These are phyloP conservation scores for Hippotragus niger DNA, from an alignment of 2,113 vertebrate species.

Conservation along the genomic window DNA sequence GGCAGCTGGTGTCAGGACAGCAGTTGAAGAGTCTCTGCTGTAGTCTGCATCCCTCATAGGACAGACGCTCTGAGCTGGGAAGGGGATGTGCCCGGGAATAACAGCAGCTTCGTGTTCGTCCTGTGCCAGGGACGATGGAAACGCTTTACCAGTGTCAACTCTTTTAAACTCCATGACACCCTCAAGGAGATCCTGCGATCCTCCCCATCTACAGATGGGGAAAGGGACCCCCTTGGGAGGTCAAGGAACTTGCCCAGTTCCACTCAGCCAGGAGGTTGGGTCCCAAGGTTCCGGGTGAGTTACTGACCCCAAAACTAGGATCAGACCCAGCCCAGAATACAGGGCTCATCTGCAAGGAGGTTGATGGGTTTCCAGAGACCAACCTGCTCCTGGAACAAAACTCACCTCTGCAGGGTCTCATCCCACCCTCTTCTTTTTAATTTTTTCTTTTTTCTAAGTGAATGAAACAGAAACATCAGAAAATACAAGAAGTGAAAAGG, in stretches of 20 bases:
- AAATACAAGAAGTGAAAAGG: neutral
- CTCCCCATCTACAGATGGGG: neutral
- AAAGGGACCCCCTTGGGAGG: neutral
- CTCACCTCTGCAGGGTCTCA: neutral
- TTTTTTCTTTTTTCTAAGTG: neutral
- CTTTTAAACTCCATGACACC: neutral
- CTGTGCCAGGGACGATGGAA: rapidly evolving
- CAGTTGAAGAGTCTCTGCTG: neutral
- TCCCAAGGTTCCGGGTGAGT: neutral
- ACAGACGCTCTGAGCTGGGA: neutral
- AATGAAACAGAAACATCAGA: neutral
- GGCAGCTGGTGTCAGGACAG: neutral
- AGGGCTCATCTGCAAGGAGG: neutral
- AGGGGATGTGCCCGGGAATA: rapidly evolving
- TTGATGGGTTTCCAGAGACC: neutral
- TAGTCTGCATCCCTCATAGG: rapidly evolving
- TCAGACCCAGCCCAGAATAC: neutral
- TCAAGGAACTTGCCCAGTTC: neutral
- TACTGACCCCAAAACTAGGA: neutral
- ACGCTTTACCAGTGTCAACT: rapidly evolving
- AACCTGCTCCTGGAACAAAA: neutral
- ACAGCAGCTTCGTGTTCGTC: rapidly evolving
- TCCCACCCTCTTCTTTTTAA: neutral
- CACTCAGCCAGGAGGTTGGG: neutral
- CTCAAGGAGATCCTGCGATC: neutral